Evolutionary conservation across 2,888 invertebrate genomes (phyloP), one percentile per base, ranked within the genome.

Genomic region (Lycocerus yunnanus): DNA sequence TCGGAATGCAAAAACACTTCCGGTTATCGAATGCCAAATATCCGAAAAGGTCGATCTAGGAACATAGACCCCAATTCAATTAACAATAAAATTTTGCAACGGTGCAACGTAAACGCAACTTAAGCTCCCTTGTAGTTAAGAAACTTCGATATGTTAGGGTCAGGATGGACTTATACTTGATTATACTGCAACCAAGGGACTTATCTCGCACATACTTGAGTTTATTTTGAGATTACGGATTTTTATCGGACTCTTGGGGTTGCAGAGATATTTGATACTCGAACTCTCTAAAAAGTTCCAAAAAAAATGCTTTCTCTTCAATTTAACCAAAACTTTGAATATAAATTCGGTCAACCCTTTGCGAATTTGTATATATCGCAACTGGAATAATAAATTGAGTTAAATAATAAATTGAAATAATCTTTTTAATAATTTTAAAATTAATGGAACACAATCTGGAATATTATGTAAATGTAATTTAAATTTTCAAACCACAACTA

Each of bases 401-500:
- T 43, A 43, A 43, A 43, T 43, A n/a, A n/a, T n/a, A n/a, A n/a
- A n/a, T 43, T n/a, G 13, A 43, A 43, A 43, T 43, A 43, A 43
- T 43, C 43, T 43, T n/a, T 43, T 43, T 43, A 67, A 58, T 15
- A 58, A 68, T 58, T 67, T 67, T 20, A 68, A 58, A 68, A 68
- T 68, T 68, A 58, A 58, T 68, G 16, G 15, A 14, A 16, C 61
- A 60, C 69, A 24, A 69, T 15, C 68, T 68, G 24, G 69, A 61
- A 69, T 18, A n/a, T n/a, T n/a, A 16, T 15, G 27, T 27, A 61
- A 69, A 69, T 24, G 24, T 69, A 61, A 69, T 69, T 63, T 63
- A 43, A 63, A 69, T 69, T 65, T 63, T 43, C 14, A 11, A 61
- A 69, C 27, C 68, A 43, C 15, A 18, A 18, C 63, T 20, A 69